Conservation (phyloP, 2,888 invertebrate genomes). For the Odontomyia ornata region DNA sequence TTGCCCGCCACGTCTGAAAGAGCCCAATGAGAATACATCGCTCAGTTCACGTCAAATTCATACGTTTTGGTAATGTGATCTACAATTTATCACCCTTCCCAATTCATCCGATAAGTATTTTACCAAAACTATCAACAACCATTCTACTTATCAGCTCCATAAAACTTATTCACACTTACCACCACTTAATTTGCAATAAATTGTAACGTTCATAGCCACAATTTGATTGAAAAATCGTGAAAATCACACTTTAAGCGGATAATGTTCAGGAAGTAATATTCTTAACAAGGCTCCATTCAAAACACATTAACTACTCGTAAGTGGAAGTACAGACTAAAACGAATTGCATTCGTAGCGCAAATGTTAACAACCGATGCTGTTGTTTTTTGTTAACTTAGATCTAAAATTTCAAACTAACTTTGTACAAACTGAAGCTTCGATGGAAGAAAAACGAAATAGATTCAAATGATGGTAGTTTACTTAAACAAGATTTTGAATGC, state of each 20-base stretch:
- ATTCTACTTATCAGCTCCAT: neutral
- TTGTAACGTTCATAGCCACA: slow-evolving; percentile 1
- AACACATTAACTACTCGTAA: slow-evolving; percentile 33
- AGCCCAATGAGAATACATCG: too few relatives aligned
- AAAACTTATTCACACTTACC: neutral
- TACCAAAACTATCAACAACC: too few relatives aligned
- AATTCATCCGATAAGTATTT: too few relatives aligned
- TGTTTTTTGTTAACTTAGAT: slow-evolving; percentile 1
- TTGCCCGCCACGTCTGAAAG: too few relatives aligned
- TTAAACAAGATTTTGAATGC: slow-evolving; percentile 29
- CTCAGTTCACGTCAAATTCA: too few relatives aligned
- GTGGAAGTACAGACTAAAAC: neutral
- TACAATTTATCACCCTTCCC: too few relatives aligned
- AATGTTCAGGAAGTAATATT: slow-evolving; percentile 36
- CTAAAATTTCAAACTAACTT: neutral
- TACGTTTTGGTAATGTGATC: too few relatives aligned
- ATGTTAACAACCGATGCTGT: slow-evolving; percentile 27
- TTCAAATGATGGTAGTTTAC: slow-evolving; percentile 18
- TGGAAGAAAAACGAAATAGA: neutral
- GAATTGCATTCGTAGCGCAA: slow-evolving; percentile 15
- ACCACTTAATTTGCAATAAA: neutral
- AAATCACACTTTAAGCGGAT: slow-evolving; percentile 16
- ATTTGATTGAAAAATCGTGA: neutral
- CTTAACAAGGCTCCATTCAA: slow-evolving; percentile 33
- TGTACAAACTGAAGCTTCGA: neutral